These are phyloP conservation scores for Biston betularia DNA, from an alignment of 2,888 invertebrate species.

Conservation along the genomic window DNA sequence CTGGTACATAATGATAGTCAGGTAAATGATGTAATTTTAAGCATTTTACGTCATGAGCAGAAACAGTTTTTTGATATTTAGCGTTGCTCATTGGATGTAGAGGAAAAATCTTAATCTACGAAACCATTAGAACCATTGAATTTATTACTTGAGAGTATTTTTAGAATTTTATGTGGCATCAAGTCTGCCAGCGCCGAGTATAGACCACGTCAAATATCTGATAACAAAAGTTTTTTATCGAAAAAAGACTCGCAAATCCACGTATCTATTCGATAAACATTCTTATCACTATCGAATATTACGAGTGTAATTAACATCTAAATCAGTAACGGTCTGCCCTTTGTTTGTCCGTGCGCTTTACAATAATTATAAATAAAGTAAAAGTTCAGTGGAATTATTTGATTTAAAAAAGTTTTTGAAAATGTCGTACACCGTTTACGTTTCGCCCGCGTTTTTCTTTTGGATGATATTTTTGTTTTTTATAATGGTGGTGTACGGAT, in stretches of 20 bases:
- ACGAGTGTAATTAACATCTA: constrained; percentile 16
- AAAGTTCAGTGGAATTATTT: constrained; percentile 2
- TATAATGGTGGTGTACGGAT: constrained; percentile 47
- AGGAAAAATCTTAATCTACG: not conserved
- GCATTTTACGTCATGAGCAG: not conserved
- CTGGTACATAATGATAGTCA: not conserved
- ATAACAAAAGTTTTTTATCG: constrained; percentile 15
- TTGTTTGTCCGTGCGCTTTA: constrained; percentile 5
- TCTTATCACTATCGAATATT: constrained; percentile 18
- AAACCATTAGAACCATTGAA: not conserved
- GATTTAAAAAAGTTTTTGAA: not conserved
- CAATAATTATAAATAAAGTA: constrained; percentile 2
- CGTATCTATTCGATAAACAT: constrained; percentile 18
- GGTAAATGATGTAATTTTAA: not conserved
- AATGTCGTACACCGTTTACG: constrained; percentile 36
- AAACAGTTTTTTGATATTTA: not conserved
- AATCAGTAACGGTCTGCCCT: constrained; percentile 11
- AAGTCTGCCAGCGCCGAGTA: not conserved
- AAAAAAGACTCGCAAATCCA: constrained; percentile 17
- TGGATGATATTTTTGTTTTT: constrained; percentile 53
- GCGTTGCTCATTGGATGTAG: not conserved
- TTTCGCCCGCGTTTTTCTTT: constrained; percentile 51
- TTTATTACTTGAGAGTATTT: not conserved
- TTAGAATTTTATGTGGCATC: not conserved
- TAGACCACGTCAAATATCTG: not conserved